These are phyloP conservation scores for Brachyrhaphis roseni DNA, from an alignment of 2,797 vertebrate species.

Conservation along the genomic window DNA sequence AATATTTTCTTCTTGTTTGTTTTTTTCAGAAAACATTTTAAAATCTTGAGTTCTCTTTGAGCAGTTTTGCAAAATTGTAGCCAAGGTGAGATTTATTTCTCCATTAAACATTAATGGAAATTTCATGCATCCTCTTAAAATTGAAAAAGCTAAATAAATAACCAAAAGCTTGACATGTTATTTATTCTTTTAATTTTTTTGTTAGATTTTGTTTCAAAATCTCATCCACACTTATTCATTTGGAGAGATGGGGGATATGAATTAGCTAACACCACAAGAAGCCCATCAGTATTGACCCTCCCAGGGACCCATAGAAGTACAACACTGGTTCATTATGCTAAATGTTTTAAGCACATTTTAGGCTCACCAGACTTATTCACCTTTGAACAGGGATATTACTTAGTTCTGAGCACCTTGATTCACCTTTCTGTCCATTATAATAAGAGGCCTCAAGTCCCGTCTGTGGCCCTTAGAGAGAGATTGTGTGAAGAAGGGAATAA, in stretches of 20 bases:
- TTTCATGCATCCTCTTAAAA: not conserved
- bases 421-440: conserved; percentile 73
- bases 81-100: not conserved
- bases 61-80: not conserved
- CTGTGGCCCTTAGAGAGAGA: conserved; percentile 56
- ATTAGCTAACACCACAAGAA: conserved; percentile 11
- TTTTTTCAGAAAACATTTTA: not conserved
- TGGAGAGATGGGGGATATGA: conserved; percentile 17
- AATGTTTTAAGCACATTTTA: conserved; percentile 66
- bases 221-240: not conserved
- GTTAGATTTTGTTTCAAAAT: not conserved
- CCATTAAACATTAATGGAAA: not conserved
- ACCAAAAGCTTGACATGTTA: not conserved
- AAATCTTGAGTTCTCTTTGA: not conserved
- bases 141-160: not conserved
- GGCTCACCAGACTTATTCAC: conserved; percentile 60
- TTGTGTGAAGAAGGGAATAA: conserved; percentile 71
- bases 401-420: conserved; percentile 63
- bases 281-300: conserved; percentile 36
- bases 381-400: conserved; percentile 68
- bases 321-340: conserved; percentile 59
- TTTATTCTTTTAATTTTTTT: not conserved
- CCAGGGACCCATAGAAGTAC: conserved; percentile 28
- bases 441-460: conserved; percentile 66
- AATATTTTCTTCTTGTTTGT: too few relatives aligned